Percentiles rank a stretch among this genome's conserved stretches.
Evolutionary conservation across 2,797 vertebrate genomes (phyloP).

Genomic region (Petrocephalus sullivani): DNA sequence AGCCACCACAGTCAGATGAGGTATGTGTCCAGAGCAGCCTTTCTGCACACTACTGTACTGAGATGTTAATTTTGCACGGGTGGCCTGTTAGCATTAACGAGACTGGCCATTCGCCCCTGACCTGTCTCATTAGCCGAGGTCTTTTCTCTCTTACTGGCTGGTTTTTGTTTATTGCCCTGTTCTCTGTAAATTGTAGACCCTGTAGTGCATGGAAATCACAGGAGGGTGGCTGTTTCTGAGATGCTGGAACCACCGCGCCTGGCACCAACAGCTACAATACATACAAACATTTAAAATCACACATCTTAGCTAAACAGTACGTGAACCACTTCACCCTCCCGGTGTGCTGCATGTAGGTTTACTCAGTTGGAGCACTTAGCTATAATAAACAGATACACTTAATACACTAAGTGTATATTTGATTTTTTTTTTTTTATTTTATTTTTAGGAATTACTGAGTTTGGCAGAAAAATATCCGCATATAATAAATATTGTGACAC

Average conservation of each 20-base stretch:
- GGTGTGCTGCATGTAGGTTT: not conserved
- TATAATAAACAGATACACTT: not conserved
- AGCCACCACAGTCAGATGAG: not conserved
- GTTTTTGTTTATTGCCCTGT: not conserved
- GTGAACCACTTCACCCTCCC: not conserved
- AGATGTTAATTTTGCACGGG: not conserved
- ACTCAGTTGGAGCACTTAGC: not conserved
- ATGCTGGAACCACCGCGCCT: not conserved
- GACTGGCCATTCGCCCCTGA: not conserved
- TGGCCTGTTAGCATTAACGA: not conserved
- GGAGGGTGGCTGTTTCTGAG: not conserved
- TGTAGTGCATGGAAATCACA: not conserved
- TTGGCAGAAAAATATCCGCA: slow-evolving; percentile 50
- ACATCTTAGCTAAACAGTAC: not conserved
- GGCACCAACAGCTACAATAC: not conserved
- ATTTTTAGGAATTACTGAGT: slow-evolving; percentile 50
- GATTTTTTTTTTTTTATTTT: not conserved
- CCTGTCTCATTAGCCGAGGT: not conserved
- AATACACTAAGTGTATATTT: not conserved
- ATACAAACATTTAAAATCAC: not conserved
- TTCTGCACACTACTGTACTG: slow-evolving; percentile 55
- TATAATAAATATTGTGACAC: slow-evolving; percentile 50
- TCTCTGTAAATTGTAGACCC: not conserved
- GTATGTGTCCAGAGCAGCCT: slow-evolving; percentile 53
- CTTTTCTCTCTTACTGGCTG: not conserved